Percentiles rank a stretch among this genome's conserved stretches.
Conservation (phyloP, 1,140 invertebrate genomes). For the Drosophila eugracilis region DNA sequence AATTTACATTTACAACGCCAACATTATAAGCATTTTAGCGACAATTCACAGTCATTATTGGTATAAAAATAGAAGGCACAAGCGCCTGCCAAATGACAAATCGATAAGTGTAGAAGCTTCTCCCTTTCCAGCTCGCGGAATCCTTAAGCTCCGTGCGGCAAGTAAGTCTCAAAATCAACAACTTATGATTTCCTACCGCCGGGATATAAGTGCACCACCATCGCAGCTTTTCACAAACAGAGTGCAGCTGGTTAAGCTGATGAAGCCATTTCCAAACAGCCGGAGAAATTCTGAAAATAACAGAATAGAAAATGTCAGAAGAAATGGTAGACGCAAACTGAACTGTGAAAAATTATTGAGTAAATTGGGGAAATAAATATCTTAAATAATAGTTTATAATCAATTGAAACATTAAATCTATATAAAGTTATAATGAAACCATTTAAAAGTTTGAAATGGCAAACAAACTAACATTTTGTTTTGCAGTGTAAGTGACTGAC, state of each 20-base stretch:
- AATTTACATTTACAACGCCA: constrained; percentile 57
- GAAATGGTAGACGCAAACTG: constrained; percentile 30
- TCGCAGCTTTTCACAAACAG: constrained; percentile 13
- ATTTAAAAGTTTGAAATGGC: too few relatives aligned
- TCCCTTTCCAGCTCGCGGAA: background rate
- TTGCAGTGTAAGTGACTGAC: constrained; percentile 12
- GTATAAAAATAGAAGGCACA: constrained; percentile 43
- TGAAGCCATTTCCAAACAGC: constrained; percentile 26
- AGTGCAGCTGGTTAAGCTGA: constrained; percentile 52
- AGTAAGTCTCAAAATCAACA: constrained; percentile 24
- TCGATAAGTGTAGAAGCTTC: constrained; percentile 45
- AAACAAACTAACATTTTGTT: too few relatives aligned
- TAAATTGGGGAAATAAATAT: background rate
- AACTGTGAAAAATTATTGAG: background rate
- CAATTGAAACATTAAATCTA: too few relatives aligned
- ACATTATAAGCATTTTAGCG: constrained; percentile 68
- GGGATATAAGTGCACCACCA: constrained; percentile 10
- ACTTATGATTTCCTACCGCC: constrained; percentile 1
- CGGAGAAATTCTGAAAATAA: constrained; percentile 3
- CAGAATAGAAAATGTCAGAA: constrained; percentile 13
- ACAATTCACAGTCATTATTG: constrained; percentile 62
- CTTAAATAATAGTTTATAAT: too few relatives aligned
- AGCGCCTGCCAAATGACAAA: constrained; percentile 48
- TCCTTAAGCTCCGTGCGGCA: constrained; percentile 6
- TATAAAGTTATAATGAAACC: too few relatives aligned